phyloP scores from a whole-genome alignment of 1,140 invertebrate species.

The Sitophilus oryzae region DNA sequence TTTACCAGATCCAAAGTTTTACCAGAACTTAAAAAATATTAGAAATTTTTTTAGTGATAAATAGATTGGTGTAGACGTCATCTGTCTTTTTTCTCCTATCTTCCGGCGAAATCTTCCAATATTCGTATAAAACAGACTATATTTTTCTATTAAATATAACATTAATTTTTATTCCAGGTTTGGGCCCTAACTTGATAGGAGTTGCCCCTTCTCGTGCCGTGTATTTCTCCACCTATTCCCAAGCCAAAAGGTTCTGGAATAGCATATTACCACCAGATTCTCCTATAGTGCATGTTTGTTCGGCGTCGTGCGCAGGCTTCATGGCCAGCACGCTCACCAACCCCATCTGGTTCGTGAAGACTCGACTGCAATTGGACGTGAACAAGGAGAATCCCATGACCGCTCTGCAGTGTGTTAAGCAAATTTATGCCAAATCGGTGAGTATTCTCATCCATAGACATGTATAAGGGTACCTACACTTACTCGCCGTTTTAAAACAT shows the following conservation, averaged over 20 bases:
- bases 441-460: too few species aligned
- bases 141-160: too few species aligned
- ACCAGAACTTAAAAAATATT: too few species aligned
- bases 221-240: slow-evolving; percentile 97
- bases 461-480: too few species aligned
- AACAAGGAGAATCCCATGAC: slow-evolving; percentile 66
- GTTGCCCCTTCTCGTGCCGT: slow-evolving; percentile 97
- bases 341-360: slow-evolving; percentile 99
- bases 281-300: slow-evolving; percentile 88
- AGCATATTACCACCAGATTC: slow-evolving; percentile 79
- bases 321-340: slow-evolving; percentile 93
- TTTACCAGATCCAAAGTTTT: too few species aligned
- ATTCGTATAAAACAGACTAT: neutral
- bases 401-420: slow-evolving; percentile 70
- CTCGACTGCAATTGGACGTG: slow-evolving; percentile 90
- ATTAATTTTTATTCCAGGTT: slow-evolving; percentile 46
- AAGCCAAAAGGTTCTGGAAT: slow-evolving; percentile 78
- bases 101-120: neutral
- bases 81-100: too few species aligned
- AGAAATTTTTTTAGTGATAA: too few species aligned
- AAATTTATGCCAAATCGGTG: slow-evolving; percentile 75
- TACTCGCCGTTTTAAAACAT: too few species aligned
- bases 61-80: too few species aligned
- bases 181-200: slow-evolving; percentile 95
- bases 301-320: slow-evolving; percentile 92